Base-by-base conservation (phyloP, 2,888 invertebrate species). In the Conistra vaccinii region DNA sequence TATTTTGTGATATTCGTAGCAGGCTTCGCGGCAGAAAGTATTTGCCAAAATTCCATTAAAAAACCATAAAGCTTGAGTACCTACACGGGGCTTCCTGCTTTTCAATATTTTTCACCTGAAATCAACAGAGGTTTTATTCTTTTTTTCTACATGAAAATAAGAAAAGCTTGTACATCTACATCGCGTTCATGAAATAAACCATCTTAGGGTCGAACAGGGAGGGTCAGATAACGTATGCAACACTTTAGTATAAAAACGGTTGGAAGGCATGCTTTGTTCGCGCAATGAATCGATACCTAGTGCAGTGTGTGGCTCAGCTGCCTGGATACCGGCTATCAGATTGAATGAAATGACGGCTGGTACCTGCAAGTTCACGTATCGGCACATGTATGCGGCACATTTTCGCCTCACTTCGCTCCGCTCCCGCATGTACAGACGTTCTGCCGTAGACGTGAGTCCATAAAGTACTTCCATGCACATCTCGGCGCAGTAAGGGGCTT, bases 251-350 rank as follows among this genome's bases (percentile, higher is more conserved):
- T n/a, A 39, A 12, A n/a, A 60, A 32, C 10, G 17, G 26, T 51
- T 17, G 42, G 0, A n/a, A 17, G 39, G 29, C 53, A 10, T 20
- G 65, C 42, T 32, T 65, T 66, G 77, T 74, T 66, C 42, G 26
- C 26, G 26, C 35, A 65, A 45, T 26, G 9, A 53, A 77, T 66
- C 77, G 45, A 74, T 76, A 76, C 26, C 23, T 29, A 35, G 26
- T 55, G 77, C 26, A 45, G 23, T 32, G 29, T 45, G 29, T 35
- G 76, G 32, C 32, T 32, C 42, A 51, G 29, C 65, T 63, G 20
- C 26, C 51, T 35, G 32, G 58, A 48, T 63, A 42, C 51, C 32
- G 20, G 42, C n/a, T n/a, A 62, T 51, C 39, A 51, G 76, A 62
- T 51, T 73, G 48, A 29, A 20, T 14, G 39, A 51, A 12, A 20